Percentiles rank a stretch among this genome's conserved stretches.
These are phyloP conservation scores for Pristionchus entomophagus DNA, from an alignment of 2,888 invertebrate species.

Conservation along the genomic window DNA sequence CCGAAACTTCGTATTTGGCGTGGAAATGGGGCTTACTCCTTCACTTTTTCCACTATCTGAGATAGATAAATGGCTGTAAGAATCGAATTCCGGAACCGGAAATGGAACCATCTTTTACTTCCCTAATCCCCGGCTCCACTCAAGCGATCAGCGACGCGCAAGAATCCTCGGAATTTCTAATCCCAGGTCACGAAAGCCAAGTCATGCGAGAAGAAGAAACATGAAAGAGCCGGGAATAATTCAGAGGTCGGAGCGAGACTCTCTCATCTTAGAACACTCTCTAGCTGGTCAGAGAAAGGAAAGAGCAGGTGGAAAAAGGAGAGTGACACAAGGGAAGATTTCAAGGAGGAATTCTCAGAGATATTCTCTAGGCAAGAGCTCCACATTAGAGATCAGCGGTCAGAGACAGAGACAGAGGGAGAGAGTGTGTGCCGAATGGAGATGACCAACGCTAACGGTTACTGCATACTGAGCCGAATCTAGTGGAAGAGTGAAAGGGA, in stretches of 20 bases:
- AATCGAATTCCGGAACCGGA: neutral
- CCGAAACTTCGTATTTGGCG: too few species aligned
- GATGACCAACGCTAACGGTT: neutral
- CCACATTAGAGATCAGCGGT: neutral
- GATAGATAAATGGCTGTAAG: neutral
- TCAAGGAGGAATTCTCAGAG: too few species aligned
- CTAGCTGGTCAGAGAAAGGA: too few species aligned
- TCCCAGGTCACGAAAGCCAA: neutral
- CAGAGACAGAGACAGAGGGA: neutral
- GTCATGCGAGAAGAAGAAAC: neutral
- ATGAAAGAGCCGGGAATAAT: neutral
- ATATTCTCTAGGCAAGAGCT: neutral
- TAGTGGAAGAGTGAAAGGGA: neutral
- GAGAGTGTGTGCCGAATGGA: neutral
- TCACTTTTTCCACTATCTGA: neutral
- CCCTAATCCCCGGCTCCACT: too few species aligned
- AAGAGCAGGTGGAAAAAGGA: neutral
- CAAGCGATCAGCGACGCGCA: too few species aligned
- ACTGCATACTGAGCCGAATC: neutral
- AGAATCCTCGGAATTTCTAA: neutral
- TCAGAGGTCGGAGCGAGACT: neutral
- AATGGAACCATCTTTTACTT: neutral
- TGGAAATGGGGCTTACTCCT: too few species aligned
- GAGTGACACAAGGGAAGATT: too few species aligned
- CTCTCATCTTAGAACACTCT: neutral